Conservation (phyloP, 2,888 invertebrate species). For the Gari tellinella region DNA sequence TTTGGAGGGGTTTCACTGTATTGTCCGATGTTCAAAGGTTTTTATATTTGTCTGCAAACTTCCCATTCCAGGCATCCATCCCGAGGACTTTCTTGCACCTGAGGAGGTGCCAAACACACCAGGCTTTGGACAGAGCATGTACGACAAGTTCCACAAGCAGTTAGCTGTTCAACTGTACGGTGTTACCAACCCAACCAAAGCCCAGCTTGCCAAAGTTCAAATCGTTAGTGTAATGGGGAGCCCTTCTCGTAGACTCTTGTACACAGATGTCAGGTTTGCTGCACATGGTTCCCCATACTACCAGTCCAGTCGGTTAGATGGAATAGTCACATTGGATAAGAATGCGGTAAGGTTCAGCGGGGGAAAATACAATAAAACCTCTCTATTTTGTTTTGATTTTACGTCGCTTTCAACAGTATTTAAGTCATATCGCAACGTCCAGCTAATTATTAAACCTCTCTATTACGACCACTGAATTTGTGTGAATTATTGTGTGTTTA, state of each 20-base stretch:
- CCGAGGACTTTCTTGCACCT: slow-evolving; percentile 94
- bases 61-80: slow-evolving; percentile 81
- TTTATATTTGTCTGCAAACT: background rate
- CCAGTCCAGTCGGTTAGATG: slow-evolving; percentile 96
- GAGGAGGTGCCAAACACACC: slow-evolving; percentile 29
- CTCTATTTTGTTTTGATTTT: too few relatives aligned
- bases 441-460: too few relatives aligned
- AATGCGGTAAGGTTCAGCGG: slow-evolving; percentile 73
- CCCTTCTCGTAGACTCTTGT: slow-evolving; percentile 88
- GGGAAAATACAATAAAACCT: too few relatives aligned
- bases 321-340: slow-evolving; percentile 88
- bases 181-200: slow-evolving; percentile 85
- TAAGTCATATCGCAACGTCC: too few relatives aligned
- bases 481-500: too few relatives aligned
- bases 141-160: slow-evolving; percentile 95
- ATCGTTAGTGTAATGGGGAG: slow-evolving; percentile 95
- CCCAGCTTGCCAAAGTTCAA: slow-evolving; percentile 94
- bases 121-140: slow-evolving; percentile 88
- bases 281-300: slow-evolving; percentile 98
- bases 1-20: too few relatives aligned
- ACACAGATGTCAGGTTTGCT: slow-evolving; percentile 94
- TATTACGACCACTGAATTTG: too few relatives aligned
- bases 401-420: too few relatives aligned
- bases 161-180: slow-evolving; percentile 94
- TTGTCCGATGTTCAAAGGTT: too few relatives aligned